phyloP scores from a whole-genome alignment of 1,140 invertebrate species.

The Diploscapter pachys region DNA sequence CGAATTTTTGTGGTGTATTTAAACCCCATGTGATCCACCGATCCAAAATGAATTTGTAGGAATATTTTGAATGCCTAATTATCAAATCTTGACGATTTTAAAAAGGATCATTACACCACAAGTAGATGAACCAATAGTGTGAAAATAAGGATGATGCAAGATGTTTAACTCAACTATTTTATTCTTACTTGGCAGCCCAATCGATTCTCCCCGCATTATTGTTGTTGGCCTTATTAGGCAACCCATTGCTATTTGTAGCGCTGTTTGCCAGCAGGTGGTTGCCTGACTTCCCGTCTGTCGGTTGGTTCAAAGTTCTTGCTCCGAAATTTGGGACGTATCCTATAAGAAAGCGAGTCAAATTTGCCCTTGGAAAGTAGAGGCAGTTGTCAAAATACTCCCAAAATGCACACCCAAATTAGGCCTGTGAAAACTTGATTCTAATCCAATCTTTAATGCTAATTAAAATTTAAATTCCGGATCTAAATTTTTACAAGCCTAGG shows the following conservation, averaged over 20 bases:
- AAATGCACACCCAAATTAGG: neutral
- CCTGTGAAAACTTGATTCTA: too few species aligned
- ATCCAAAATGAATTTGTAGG: too few species aligned
- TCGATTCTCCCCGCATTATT: slow-evolving; percentile 19
- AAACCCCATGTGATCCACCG: too few species aligned
- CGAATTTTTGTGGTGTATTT: too few species aligned
- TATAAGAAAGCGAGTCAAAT: neutral
- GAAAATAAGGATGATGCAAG: neutral
- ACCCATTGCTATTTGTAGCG: neutral
- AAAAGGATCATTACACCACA: neutral
- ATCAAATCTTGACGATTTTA: too few species aligned
- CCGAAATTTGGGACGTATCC: slow-evolving; percentile 37
- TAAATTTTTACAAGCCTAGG: neutral
- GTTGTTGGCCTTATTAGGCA: slow-evolving; percentile 11
- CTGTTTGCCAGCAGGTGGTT: neutral
- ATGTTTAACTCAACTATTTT: too few species aligned
- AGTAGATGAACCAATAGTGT: neutral
- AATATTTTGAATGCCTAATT: too few species aligned
- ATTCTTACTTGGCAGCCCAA: slow-evolving; percentile 28
- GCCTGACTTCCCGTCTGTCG: slow-evolving; percentile 4
- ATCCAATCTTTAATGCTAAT: neutral
- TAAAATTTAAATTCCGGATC: neutral
- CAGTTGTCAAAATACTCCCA: neutral
- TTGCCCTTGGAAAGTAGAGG: neutral
- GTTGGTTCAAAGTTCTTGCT: slow-evolving; percentile 15